Conservation (phyloP, 2,888 invertebrate genomes). For the Ferrisia virgata region DNA sequence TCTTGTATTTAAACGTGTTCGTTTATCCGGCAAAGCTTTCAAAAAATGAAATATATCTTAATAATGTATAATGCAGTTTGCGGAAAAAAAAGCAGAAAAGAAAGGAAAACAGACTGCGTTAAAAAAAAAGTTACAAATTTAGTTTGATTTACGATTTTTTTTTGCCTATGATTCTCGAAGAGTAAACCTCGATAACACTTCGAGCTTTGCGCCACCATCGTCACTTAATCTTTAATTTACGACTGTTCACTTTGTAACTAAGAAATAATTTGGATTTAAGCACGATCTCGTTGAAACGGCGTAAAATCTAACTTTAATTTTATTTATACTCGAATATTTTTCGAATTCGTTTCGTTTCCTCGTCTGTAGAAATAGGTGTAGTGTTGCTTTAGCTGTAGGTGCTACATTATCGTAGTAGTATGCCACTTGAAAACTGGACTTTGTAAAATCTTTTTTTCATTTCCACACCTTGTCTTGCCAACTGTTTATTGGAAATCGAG, state of each 20-base stretch:
- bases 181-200: conserved; percentile 11
- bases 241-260: conserved; percentile 17
- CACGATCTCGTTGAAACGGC: conserved; percentile 16
- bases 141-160: conserved; percentile 24
- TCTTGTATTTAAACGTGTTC: conserved; percentile 18
- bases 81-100: not conserved
- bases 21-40: not conserved
- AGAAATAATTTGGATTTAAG: conserved; percentile 23
- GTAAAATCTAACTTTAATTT: conserved; percentile 20
- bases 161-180: conserved; percentile 1
- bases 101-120: not conserved
- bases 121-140: conserved; percentile 23
- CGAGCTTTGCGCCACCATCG: not conserved
- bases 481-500: not conserved
- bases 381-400: too few relatives aligned
- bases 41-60: conserved; percentile 20
- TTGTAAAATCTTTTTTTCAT: not conserved
- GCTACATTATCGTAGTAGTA: not conserved
- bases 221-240: conserved; percentile 18
- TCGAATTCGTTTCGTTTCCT: not conserved
- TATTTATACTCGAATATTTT: conserved; percentile 20
- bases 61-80: conserved; percentile 23
- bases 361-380: too few relatives aligned
- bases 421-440: not conserved
- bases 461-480: not conserved